These are phyloP conservation scores for Mormyrops boulengeri DNA, from an alignment of 2,797 vertebrate genomes.

Conservation along the genomic window DNA sequence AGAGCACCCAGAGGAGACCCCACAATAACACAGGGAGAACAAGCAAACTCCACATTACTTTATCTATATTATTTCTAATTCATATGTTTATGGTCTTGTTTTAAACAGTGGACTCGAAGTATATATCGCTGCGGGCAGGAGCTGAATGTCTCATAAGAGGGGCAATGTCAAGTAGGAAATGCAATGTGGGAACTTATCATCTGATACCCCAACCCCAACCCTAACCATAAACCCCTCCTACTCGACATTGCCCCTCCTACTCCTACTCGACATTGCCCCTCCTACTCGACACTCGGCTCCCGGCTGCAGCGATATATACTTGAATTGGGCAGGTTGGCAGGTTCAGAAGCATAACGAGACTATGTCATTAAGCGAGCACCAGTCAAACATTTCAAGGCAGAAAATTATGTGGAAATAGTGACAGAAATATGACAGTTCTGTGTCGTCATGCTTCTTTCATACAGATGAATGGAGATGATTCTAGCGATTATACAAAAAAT, in stretches of 20 bases:
- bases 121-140: background rate
- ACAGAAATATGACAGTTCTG: background rate
- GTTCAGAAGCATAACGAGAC: background rate
- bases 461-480: background rate
- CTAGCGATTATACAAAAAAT: background rate
- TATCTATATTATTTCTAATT: background rate
- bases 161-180: no score
- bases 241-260: background rate
- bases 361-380: background rate
- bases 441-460: background rate
- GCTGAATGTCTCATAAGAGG: no score
- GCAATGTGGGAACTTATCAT: no score
- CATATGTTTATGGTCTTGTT: background rate
- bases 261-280: no score
- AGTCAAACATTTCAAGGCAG: background rate
- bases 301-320: background rate
- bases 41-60: background rate
- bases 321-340: background rate
- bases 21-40: background rate
- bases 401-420: background rate
- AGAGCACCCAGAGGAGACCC: background rate
- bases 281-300: background rate
- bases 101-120: background rate
- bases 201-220: no score
- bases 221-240: background rate